Conservation (phyloP, 2,888 invertebrate species). For the Endotricha flammealis region DNA sequence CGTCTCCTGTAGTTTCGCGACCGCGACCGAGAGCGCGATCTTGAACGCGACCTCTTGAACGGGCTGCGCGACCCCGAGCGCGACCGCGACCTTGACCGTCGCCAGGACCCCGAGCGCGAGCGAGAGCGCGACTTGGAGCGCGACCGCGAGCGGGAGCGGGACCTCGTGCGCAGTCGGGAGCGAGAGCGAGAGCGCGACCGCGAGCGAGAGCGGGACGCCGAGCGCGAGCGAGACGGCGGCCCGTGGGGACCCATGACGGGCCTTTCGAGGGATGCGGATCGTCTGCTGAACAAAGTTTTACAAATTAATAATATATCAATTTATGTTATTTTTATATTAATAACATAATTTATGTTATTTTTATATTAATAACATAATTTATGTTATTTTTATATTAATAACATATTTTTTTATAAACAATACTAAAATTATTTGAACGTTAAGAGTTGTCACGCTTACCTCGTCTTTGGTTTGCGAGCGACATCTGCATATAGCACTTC, state of each 20-base stretch:
- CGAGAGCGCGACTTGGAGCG: slow-evolving; percentile 32
- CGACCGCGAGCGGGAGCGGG: slow-evolving; percentile 37
- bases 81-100: slow-evolving; percentile 41
- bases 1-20: slow-evolving; percentile 49
- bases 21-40: no score
- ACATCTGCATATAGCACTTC: slow-evolving; percentile 56
- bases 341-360: no score
- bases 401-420: background rate
- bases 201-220: slow-evolving; percentile 29
- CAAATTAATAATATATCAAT: no score
- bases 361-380: no score
- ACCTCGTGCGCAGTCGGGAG: slow-evolving; percentile 33
- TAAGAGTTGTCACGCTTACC: slow-evolving; percentile 30
- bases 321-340: no score
- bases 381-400: no score
- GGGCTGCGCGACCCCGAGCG: slow-evolving; percentile 53
- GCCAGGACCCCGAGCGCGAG: slow-evolving; percentile 46
- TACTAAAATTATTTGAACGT: background rate
- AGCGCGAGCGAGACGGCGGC: slow-evolving; percentile 35
- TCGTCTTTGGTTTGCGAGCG: slow-evolving; percentile 43
- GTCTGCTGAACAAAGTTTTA: slow-evolving; percentile 40
- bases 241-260: slow-evolving; percentile 51
- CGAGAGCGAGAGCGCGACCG: slow-evolving; percentile 23
- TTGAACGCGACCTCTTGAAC: slow-evolving; percentile 38
- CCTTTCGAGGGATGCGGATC: slow-evolving; percentile 30